A percentile compares a stretch with the other conserved stretches of the same genome.
These are phyloP conservation scores for Knipowitschia caucasica DNA, from an alignment of 2,797 vertebrate species.

Conservation along the genomic window DNA sequence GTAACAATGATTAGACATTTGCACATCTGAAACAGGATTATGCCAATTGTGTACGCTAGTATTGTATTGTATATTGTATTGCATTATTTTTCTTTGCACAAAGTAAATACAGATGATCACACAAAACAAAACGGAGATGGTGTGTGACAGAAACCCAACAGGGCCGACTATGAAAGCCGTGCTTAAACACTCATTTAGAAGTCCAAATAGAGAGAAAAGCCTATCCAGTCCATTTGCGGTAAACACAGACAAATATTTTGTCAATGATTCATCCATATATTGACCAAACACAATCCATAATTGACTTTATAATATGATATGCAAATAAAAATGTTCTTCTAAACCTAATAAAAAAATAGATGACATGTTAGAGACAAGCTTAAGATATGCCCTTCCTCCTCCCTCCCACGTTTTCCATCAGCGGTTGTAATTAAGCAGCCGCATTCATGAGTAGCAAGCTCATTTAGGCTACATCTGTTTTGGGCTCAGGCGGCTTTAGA, in stretches of 20 bases:
- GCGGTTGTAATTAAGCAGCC: slow-evolving; percentile 70
- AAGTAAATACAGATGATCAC: too few relatives aligned
- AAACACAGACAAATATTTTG: too few relatives aligned
- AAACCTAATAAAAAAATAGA: not conserved
- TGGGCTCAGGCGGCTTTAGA: slow-evolving; percentile 61
- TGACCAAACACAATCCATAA: too few relatives aligned
- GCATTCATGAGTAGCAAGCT: slow-evolving; percentile 70
- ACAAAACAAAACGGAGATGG: too few relatives aligned
- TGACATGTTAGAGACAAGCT: slow-evolving; percentile 41
- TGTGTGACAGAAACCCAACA: too few relatives aligned
- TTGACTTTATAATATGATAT: not conserved
- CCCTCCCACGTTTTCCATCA: slow-evolving; percentile 63
- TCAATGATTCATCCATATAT: too few relatives aligned
- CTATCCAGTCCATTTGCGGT: too few relatives aligned
- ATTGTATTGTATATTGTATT: too few relatives aligned
- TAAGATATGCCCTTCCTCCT: slow-evolving; percentile 30
- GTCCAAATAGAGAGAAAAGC: too few relatives aligned
- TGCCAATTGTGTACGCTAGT: not conserved
- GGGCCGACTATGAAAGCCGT: too few relatives aligned
- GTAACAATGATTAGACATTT: not conserved
- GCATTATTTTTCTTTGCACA: too few relatives aligned
- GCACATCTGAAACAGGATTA: slow-evolving; percentile 4
- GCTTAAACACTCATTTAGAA: too few relatives aligned
- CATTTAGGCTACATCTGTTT: slow-evolving; percentile 57
- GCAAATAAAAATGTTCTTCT: not conserved